These are phyloP conservation scores for Pterobdella sp. DNA, from an alignment of 2,888 invertebrate genomes.

Conservation along the genomic window DNA sequence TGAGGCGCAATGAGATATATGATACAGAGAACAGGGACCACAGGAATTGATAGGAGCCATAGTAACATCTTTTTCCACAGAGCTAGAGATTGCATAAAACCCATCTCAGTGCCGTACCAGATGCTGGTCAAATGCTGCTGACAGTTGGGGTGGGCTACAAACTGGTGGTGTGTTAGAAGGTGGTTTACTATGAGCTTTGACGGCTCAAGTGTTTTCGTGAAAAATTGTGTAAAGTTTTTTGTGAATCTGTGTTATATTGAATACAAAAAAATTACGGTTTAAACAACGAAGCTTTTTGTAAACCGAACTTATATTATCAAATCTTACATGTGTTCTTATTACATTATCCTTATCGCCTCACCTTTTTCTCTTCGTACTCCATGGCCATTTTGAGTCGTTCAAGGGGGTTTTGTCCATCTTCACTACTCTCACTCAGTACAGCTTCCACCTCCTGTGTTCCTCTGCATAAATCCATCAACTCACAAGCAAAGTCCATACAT, in stretches of 20 bases:
- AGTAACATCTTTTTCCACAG: slow-evolving; percentile 50
- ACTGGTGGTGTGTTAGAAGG: slow-evolving; percentile 45
- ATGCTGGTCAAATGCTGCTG: slow-evolving; percentile 63
- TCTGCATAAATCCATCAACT: slow-evolving; percentile 58
- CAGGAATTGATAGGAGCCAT: slow-evolving; percentile 35
- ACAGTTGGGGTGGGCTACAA: slow-evolving; percentile 68
- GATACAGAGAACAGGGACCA: slow-evolving; percentile 45
- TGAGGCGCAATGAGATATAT: slow-evolving; percentile 49
- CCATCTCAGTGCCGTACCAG: slow-evolving; percentile 62
- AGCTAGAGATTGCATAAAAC: slow-evolving; percentile 56
- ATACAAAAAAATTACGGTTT: not conserved
- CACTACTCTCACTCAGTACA: slow-evolving; percentile 58
- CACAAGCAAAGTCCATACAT: slow-evolving; percentile 53
- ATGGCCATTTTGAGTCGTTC: slow-evolving; percentile 65
- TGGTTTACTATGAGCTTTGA: not conserved
- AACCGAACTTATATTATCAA: not conserved
- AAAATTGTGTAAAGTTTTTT: not conserved
- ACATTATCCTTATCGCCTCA: slow-evolving; percentile 32
- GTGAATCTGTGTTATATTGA: not conserved
- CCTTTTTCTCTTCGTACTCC: slow-evolving; percentile 63
- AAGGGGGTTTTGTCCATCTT: slow-evolving; percentile 57
- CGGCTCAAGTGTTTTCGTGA: not conserved
- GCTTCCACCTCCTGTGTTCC: slow-evolving; percentile 65
- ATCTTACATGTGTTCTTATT: not conserved
- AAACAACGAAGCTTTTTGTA: not conserved